Base-by-base conservation (phyloP, 92 coral and sea anemone species). In the Phenganax stokvisi region DNA sequence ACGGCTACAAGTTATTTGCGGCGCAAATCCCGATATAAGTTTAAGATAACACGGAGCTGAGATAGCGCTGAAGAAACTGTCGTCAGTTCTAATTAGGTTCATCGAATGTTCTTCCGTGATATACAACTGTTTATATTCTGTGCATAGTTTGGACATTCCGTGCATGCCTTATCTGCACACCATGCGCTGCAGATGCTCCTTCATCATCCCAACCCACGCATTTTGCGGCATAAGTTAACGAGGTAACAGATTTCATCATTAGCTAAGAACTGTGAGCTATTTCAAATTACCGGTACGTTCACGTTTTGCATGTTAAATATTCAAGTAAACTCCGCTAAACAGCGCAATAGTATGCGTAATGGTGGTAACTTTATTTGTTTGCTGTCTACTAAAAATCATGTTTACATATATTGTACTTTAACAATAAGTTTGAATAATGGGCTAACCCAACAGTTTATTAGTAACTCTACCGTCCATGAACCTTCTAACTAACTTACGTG, bases 31-130 rank as follows among this genome's bases (percentile, higher is more conserved):
- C 10, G 69, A 51, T 58, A 25, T 29, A 27, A 67, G 12, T 67
- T 12, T 12, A 28, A 13, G 52, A 69, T 73, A 63, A 79, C 31
- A 16, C 28, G 72, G 44, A 64, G 28, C 11, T 9, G 62, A 64
- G 51, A 17, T 31, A 51, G 60, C 53, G 37, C 3, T 52, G 52
- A 61, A 8, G 56, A 20, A 44, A 59, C 10, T 79, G 62, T 79
- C 83, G 73, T 79, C 74, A 79, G 83, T 79, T 79, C 74, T 63
- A 79, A 79, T 79, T 79, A 29, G 71, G 74, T 52, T 28, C 74
- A 17, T 47, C 62, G 56, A 79, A 79, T 79, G 83, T 67, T 57
- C 51, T 52, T 51, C 44, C 73, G 51, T 54, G 63, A 77, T 77
- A 77, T 58, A 20, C 71, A 71, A 11, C 28, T 77, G 37, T 71